Base-by-base conservation (phyloP, 2,113 vertebrate genomes). In the Misgurnus anguillicaudatus region DNA sequence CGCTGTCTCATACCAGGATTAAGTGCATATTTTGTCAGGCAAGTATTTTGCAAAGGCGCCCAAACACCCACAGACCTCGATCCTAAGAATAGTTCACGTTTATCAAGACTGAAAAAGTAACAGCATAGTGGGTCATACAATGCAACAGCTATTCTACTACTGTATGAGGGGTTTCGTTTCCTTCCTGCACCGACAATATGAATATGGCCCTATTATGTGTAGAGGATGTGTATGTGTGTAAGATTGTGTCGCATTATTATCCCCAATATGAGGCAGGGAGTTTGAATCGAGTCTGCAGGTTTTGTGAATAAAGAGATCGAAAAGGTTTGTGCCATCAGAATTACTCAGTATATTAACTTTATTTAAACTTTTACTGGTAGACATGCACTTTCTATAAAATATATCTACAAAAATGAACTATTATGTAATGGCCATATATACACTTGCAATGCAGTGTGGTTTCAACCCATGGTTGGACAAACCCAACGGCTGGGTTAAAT, bases 161-260 rank as follows among this genome's bases (percentile, higher is more conserved):
- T 31, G 24, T 72, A 36, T 21, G 24, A 53, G 39, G 39, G 71
- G 81, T 78, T 77, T 75, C n/a, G 67, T 83, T 81, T 73, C 81
- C 78, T 75, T 87, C 79, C 80, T 81, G 81, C 72, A 80, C 77
- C 84, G 76, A 85, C 87, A 87, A 84, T 77, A 77, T 83, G 81
- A 83, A 82, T 78, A 85, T 82, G 72, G 77, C 76, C 60, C 82
- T 66, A 81, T 63, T 78, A 63, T 68, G n/a, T 57, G 63, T 68
- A 68, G 75, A 83, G 61, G 68, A 13, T 14, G 13, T 14, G 48
- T 51, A 14, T 51, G 5, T 14, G 13, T 14, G 48, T 51, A 14
- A 14, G 5, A 14, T 11, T 51, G 48, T 14, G 48, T 16, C 16
- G 5, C 13, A 14, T 51, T 51, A 14, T 51, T 14, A 14, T 51